Evolutionary conservation across 2,888 invertebrate species (phyloP), one percentile per base, ranked within the genome.

Genomic region (Ypsolopha sequella): DNA sequence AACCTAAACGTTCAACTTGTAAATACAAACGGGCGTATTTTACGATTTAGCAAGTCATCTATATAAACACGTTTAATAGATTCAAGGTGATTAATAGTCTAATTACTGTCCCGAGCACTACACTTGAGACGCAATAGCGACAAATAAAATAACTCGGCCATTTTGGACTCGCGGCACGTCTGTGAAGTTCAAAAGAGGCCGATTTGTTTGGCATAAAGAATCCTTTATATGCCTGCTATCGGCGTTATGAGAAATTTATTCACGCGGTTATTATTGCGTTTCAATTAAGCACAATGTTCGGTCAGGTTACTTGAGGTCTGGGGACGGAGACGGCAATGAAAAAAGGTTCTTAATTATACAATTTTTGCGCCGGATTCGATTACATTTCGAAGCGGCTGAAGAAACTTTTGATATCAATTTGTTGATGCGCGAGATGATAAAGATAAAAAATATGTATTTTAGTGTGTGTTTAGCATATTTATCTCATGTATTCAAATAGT

Each of bases 121-220:
- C 24, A 24, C 4, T 24, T 4, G 24, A 2, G 24, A 24, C 24
- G 24, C 24, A 24, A 24, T 24, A 24, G 24, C 2, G 72, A 74
- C 73, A 72, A 74, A 79, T 76, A 79, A 80, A 79, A 76, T 72
- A 66, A 66, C 64, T 67, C 71, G 24, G 73, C 63, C 70, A 67
- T 68, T 65, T 66, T 62, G 54, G 56, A 56, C 48, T 8, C 33
- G 68, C 82, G 84, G 85, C 67, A 54, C 72, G 64, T 81, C 82
- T 84, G 81, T 73, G 57, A 54, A 56, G 59, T 67, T 76, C 81
- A 84, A 86, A 85, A 77, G 75, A 73, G 67, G 70, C 86, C 86
- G 86, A 85, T 81, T 86, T 86, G 82, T 86, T 82, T 80, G 76
- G 77, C 74, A 82, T 81, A 84, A 86, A 86, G 81, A 73, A 68